These are phyloP conservation scores for Saccopteryx bilineata DNA, from an alignment of 2,113 vertebrate genomes.

Conservation along the genomic window DNA sequence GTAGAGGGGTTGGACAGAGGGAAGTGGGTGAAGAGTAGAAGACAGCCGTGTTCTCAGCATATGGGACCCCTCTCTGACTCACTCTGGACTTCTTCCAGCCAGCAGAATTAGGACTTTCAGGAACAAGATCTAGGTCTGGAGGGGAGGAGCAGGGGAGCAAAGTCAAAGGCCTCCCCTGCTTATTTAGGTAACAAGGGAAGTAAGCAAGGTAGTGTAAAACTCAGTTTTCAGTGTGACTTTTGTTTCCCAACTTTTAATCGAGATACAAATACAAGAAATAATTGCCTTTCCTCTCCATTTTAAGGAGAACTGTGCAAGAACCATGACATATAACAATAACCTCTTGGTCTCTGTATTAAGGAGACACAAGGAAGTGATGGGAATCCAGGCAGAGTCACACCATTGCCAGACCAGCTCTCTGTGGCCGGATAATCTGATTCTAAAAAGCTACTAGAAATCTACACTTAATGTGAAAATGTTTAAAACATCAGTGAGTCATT, in stretches of 20 bases:
- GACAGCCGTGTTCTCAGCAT: background rate
- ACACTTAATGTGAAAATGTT: background rate
- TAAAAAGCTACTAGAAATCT: background rate
- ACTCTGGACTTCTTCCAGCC: background rate
- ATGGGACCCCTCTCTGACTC: background rate
- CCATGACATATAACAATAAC: background rate
- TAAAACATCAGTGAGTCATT: conserved; percentile 5
- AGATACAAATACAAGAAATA: background rate
- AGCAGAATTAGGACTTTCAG: background rate
- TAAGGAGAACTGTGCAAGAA: background rate
- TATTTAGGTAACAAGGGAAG: background rate
- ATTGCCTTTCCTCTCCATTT: background rate
- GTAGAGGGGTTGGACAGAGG: background rate
- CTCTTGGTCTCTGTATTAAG: background rate
- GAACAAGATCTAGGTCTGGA: background rate
- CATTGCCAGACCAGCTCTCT: background rate
- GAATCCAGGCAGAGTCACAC: too few species aligned
- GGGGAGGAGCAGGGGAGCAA: too few species aligned
- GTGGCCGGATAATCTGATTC: background rate
- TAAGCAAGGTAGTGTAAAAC: background rate
- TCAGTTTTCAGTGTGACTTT: background rate
- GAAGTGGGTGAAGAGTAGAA: background rate
- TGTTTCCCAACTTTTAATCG: background rate
- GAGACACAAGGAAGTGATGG: too few species aligned
- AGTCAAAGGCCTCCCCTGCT: background rate